Base-by-base conservation (phyloP, 2,888 invertebrate genomes). In the Cheilosia vernalis region DNA sequence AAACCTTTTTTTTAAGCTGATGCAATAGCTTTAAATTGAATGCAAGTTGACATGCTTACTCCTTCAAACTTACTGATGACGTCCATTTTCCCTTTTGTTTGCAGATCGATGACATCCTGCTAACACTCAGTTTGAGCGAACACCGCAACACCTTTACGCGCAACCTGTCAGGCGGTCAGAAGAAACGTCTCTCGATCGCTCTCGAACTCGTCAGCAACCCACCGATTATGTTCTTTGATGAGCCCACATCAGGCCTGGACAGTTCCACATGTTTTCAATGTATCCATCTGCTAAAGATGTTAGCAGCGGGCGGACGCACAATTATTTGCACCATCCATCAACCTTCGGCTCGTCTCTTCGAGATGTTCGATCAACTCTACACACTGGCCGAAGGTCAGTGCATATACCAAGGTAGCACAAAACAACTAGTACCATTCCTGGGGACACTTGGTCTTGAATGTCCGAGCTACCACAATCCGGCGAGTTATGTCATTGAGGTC, bases 141-240 rank as follows among this genome's bases (percentile, higher is more conserved):
- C 97, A 98, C 91, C 95, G 96, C 89, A 95, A 95, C 90, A 98
- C 98, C 1, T 95, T 98, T 95, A 97, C 98, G 17, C 95, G 95
- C 86, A 97, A 97, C 90, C 94, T 98, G 61, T 98, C 98, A 0
- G 98, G 98, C 24, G 98, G 98, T 1, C 98, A 98, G 91, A 97
- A 98, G 92, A 98, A 98, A 90, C 95, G 98, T 88, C 94, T 98
- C 1, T 98, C 98, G 0, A 98, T 98, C 84, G 98, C 98, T 19
- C 93, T 98, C 87, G 98, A 98, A 92, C 93, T 98, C 88, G 98
- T 98, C 88, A 98, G 98, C 93, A 98, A 98, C 92, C 98, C 98
- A 10, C 98, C 98, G 0, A 96, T 98, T 86, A 98, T 98, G 98
- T 98, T 98, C 93, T 98, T 98, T 91, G 98, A 98, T 91, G 98